phyloP scores from a whole-genome alignment of 64 coral and sea anemone genomes.

The Dendrophyllia cribrosa region DNA sequence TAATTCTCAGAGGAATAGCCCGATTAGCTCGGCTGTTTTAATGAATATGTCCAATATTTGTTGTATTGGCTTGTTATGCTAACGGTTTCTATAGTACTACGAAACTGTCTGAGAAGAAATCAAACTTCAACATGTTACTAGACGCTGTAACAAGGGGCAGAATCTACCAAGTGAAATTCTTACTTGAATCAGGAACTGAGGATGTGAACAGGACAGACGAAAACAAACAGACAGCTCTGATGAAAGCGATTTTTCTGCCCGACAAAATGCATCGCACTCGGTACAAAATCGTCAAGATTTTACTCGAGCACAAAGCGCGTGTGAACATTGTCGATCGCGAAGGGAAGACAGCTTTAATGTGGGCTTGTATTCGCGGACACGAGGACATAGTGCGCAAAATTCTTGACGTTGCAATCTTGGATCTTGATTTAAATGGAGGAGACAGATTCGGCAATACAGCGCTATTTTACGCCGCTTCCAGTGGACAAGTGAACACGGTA shows the following conservation, averaged over 20 bases:
- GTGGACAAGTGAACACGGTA: conserved; percentile 60
- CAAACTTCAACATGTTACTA: conserved; percentile 60
- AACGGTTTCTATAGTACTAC: conserved; percentile 44
- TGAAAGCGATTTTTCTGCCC: conserved; percentile 88
- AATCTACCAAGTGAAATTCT: conserved; percentile 90
- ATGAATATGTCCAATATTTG: background rate
- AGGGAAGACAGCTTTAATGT: conserved; percentile 75
- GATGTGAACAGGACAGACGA: conserved; percentile 87
- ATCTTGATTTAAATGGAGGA: conserved; percentile 81
- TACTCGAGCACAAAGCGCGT: conserved; percentile 75
- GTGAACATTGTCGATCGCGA: conserved; percentile 80
- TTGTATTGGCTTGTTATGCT: conserved; percentile 19
- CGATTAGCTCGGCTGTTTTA: background rate
- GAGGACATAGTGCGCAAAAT: conserved; percentile 66
- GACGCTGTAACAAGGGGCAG: conserved; percentile 80
- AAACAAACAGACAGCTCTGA: conserved; percentile 81
- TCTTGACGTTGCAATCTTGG: conserved; percentile 67
- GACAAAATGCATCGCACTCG: conserved; percentile 86
- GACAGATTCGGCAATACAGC: conserved; percentile 82
- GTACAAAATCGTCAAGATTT: conserved; percentile 79
- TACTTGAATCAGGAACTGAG: conserved; percentile 75
- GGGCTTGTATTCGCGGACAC: conserved; percentile 71
- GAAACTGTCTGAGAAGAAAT: background rate
- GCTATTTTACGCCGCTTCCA: conserved; percentile 71
- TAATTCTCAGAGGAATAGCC: background rate